Conservation (phyloP, 2,113 vertebrate species). For the Oreochromis spilurus region DNA sequence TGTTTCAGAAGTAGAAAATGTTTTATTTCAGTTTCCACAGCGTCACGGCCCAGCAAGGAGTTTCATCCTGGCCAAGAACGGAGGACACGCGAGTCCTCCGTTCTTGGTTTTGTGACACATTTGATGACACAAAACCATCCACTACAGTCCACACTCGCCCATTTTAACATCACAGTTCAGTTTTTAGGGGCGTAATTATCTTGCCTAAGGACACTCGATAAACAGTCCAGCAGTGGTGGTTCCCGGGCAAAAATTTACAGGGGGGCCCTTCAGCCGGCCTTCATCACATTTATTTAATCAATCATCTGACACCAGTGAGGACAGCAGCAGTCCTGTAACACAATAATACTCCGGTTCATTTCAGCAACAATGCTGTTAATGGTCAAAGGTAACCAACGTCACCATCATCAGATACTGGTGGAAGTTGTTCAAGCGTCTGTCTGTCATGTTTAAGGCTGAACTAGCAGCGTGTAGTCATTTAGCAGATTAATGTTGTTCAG, state of each 20-base stretch:
- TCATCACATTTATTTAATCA: not conserved
- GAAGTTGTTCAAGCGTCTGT: not conserved
- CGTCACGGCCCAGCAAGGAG: not conserved
- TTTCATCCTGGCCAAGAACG: not conserved
- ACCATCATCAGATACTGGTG: not conserved
- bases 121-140: not conserved
- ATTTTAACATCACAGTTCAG: not conserved
- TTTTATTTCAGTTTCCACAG: not conserved
- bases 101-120: too few relatives aligned
- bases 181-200: not conserved
- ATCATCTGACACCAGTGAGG: not conserved
- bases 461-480: not conserved
- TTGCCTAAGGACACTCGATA: not conserved
- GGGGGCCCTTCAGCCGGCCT: not conserved
- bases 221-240: not conserved
- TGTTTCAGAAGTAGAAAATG: not conserved
- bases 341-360: not conserved
- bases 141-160: not conserved
- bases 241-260: not conserved
- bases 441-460: fast-evolving
- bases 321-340: not conserved
- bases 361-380: not conserved
- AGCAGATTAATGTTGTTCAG: not conserved
- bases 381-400: not conserved
- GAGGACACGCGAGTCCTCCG: fast-evolving